phyloP scores from a whole-genome alignment of 2,113 vertebrate genomes.

The Bungarus multicinctus region DNA sequence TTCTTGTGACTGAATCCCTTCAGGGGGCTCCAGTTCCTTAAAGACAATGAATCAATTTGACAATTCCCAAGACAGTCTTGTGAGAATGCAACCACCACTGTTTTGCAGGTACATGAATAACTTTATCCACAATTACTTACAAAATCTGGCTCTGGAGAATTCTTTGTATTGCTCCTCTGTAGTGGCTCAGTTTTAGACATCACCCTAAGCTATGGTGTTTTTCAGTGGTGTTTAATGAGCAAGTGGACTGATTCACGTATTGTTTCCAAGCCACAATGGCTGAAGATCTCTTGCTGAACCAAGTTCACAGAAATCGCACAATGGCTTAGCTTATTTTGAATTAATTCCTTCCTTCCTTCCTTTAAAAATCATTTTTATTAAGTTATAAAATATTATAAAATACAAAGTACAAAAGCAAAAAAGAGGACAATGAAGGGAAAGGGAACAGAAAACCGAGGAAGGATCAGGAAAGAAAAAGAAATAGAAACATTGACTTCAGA shows the following conservation, averaged over 20 bases:
- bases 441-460: no score
- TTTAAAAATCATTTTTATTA: background rate
- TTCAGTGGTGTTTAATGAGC: background rate
- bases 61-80: background rate
- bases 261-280: background rate
- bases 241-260: background rate
- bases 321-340: background rate
- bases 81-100: background rate
- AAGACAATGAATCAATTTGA: background rate
- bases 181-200: background rate
- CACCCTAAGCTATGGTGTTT: background rate
- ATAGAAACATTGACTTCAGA: no score
- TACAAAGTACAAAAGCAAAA: no score
- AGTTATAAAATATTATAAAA: no score
- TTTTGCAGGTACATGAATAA: background rate
- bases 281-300: background rate
- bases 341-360: background rate
- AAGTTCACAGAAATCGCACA: background rate
- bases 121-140: background rate
- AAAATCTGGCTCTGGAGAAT: background rate
- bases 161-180: background rate
- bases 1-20: background rate
- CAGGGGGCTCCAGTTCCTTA: background rate
- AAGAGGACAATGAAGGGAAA: no score
- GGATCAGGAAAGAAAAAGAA: no score